Base-by-base conservation (phyloP, 2,113 vertebrate genomes). In the Varanus salvator region DNA sequence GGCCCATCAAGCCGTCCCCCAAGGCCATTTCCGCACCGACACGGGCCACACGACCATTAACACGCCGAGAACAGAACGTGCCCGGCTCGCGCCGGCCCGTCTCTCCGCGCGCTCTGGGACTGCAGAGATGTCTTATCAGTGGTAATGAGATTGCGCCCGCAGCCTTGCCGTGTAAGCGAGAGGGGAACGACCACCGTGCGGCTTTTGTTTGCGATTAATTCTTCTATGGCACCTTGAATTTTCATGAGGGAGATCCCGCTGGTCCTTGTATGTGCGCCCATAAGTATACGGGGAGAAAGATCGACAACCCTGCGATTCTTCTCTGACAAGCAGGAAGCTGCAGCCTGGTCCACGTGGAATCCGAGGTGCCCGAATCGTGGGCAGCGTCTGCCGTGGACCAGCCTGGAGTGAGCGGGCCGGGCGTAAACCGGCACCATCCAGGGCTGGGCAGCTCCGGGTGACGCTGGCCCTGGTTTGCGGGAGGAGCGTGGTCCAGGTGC, bases 1-100 rank as follows among this genome's bases (percentile, higher is more conserved):
- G 97, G 93, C 96, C 96, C 97, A 97, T 97, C 97, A 97, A 85
- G 90, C 93, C 92, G 91, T 85, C 93, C 96, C 97, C 96, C 94
- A 94, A 96, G 96, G 97, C 96, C 94, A 95, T 96, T 95, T 94
- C 34, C 1, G 94, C 95, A 93, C 94, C 93, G 94, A 95, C 81
- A 92, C 90, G 95, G 95, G 95, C 96, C 96, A 87, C 96, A 91
- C 88, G 84, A 93, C 95, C 96, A 93, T 96, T 95, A 94, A 95
- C 1, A 90, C 93, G 89, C 94, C 0, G 57, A 93, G 93, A 93
- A 95, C 93, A 95, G 95, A 94, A 96, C 96, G 94, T 95, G 95
- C 95, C 96, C 95, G 31, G 50, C 95, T 92, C 60, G 38, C 96
- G 91, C 92, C 7, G 29, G 86, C n/a, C 81, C 93, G 92, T 95